Percentiles rank a stretch among this genome's conserved stretches.
These are phyloP conservation scores for Eublepharis macularius DNA, from an alignment of 2,113 vertebrate species.

Conservation along the genomic window DNA sequence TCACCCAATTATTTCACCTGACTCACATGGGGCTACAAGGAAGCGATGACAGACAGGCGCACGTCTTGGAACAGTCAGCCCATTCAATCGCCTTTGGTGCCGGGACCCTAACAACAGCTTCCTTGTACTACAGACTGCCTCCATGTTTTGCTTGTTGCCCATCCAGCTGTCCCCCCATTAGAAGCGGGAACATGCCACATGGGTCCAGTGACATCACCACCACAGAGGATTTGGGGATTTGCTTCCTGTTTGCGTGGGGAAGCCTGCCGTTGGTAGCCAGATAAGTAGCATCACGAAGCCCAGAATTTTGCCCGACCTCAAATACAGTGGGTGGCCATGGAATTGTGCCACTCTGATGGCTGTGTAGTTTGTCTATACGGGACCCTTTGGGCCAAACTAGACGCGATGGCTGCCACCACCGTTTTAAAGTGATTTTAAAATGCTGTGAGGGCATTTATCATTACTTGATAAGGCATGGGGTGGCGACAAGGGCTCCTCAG, in stretches of 20 bases:
- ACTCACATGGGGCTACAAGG: neutral
- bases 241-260: neutral
- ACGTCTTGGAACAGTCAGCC: neutral
- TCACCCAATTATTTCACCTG: neutral
- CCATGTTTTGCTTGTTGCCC: neutral
- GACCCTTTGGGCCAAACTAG: neutral
- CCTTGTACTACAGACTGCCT: neutral
- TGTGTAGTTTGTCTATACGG: neutral
- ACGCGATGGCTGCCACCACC: too few species aligned
- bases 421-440: too few species aligned
- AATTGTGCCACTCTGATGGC: neutral
- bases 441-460: too few species aligned
- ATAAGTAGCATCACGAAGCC: neutral
- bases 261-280: neutral
- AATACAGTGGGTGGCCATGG: neutral
- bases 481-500: too few species aligned
- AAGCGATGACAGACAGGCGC: neutral
- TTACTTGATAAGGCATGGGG: too few species aligned
- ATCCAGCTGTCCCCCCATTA: too few species aligned
- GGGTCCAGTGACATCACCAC: too few species aligned
- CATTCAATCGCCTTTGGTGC: neutral
- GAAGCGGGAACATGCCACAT: neutral
- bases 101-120: rapidly evolving
- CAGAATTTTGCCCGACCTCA: neutral
- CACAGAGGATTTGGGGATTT: neutral